Conservation (phyloP, 92 coral and sea anemone genomes). For the Nematostella vectensis region DNA sequence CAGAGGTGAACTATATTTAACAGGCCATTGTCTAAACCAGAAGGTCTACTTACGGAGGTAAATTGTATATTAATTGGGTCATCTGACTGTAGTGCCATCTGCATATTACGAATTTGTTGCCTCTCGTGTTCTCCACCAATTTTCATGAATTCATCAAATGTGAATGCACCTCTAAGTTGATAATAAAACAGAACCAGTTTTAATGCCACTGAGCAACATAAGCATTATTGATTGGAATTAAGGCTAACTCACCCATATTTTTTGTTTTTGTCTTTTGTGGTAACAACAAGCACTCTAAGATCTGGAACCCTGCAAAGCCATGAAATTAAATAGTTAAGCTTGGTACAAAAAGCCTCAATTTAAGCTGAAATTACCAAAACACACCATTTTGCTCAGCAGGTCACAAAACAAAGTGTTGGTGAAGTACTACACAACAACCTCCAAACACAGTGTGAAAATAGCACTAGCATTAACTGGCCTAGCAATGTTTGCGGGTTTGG, state of each 20-base stretch:
- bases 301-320: conserved; percentile 58
- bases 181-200: not conserved
- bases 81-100: conserved; percentile 70
- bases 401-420: too few relatives aligned
- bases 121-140: conserved; percentile 55
- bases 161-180: conserved; percentile 67
- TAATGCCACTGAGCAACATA: not conserved
- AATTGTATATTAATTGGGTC: conserved; percentile 95
- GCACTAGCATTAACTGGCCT: too few relatives aligned
- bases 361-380: too few relatives aligned
- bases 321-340: too few relatives aligned
- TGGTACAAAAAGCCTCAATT: too few relatives aligned
- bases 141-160: conserved; percentile 65
- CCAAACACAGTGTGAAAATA: too few relatives aligned
- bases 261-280: conserved; percentile 37
- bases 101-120: conserved; percentile 47
- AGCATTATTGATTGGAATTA: not conserved
- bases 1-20: too few relatives aligned
- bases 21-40: too few relatives aligned
- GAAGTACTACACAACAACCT: too few relatives aligned
- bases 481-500: too few relatives aligned
- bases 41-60: conserved; percentile 91
- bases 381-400: too few relatives aligned
- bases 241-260: conserved; percentile 16
- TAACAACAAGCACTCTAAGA: conserved; percentile 52